Evolutionary conservation across 2,888 invertebrate species (phyloP).

Genomic region (Eupithecia abbreviata): DNA sequence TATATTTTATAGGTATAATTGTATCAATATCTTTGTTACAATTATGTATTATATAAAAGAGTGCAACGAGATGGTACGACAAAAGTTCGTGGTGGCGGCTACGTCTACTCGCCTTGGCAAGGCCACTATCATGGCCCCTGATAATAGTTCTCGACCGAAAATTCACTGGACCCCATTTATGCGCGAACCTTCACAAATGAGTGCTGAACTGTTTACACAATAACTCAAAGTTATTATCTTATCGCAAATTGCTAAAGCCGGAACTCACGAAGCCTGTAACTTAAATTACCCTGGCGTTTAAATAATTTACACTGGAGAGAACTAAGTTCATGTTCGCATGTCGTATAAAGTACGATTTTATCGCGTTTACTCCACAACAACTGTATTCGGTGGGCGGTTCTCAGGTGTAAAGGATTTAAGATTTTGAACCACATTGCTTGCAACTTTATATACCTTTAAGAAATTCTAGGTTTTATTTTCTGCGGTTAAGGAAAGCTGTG

Average conservation of each 20-base stretch:
- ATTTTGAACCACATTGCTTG: slow-evolving; percentile 6
- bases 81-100: too few species aligned
- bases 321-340: slow-evolving; percentile 66
- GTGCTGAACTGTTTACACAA: slow-evolving; percentile 12
- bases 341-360: slow-evolving; percentile 71
- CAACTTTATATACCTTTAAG: neutral
- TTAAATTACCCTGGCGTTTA: slow-evolving; percentile 38
- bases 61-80: too few species aligned
- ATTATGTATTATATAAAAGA: too few species aligned
- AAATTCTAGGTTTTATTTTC: neutral
- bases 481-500: neutral
- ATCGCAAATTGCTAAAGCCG: slow-evolving; percentile 29
- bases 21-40: too few species aligned
- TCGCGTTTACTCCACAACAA: slow-evolving; percentile 71
- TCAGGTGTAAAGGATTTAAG: slow-evolving; percentile 71
- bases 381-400: slow-evolving; percentile 75
- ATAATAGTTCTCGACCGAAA: neutral
- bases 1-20: too few species aligned
- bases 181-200: neutral
- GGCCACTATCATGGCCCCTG: too few species aligned
- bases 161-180: neutral
- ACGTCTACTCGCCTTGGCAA: too few species aligned
- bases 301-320: slow-evolving; percentile 61
- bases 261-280: slow-evolving; percentile 30
- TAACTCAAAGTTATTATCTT: slow-evolving; percentile 26